Percentiles rank a stretch among this genome's conserved stretches.
These are phyloP conservation scores for Stenopsyche tienmushanensis DNA, from an alignment of 1,140 invertebrate species.

Conservation along the genomic window DNA sequence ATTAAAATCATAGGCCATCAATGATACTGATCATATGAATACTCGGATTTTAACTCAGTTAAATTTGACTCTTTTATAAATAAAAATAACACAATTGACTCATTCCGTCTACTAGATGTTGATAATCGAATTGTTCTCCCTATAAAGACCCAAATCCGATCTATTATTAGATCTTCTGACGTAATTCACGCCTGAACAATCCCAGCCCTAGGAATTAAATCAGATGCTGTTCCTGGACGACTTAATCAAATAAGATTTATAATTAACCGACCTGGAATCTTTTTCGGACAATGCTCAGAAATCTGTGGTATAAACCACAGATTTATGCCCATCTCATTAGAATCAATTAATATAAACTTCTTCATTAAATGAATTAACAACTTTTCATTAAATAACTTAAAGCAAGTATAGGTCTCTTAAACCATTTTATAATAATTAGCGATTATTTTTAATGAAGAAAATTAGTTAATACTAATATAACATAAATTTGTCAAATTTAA, in stretches of 20 bases:
- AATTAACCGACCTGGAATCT: conserved; percentile 60
- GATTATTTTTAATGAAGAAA: conserved; percentile 58
- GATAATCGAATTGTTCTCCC: conserved; percentile 63
- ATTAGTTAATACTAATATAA: conserved; percentile 57
- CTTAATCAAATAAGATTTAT: conserved; percentile 64
- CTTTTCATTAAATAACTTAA: conserved; percentile 64
- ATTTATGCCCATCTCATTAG: conserved; percentile 73
- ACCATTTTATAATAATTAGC: conserved; percentile 56
- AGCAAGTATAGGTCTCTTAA: conserved; percentile 61
- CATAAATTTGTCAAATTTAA: conserved; percentile 60
- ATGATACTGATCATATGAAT: conserved; percentile 71
- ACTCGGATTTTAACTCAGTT: conserved; percentile 60
- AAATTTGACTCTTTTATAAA: conserved; percentile 68
- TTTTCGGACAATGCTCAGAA: conserved; percentile 75
- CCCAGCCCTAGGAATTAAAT: conserved; percentile 63
- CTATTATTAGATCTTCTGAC: conserved; percentile 62
- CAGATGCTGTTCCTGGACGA: conserved; percentile 66
- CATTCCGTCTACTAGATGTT: conserved; percentile 64
- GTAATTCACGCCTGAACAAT: conserved; percentile 71
- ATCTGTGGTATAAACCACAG: conserved; percentile 76
- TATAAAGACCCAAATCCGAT: conserved; percentile 57
- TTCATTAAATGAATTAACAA: conserved; percentile 62
- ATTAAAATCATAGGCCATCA: conserved; percentile 66
- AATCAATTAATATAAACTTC: conserved; percentile 55
- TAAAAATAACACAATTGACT: conserved; percentile 47